Conservation (phyloP, 2,113 vertebrate genomes). For the Stigmatopora argus region DNA sequence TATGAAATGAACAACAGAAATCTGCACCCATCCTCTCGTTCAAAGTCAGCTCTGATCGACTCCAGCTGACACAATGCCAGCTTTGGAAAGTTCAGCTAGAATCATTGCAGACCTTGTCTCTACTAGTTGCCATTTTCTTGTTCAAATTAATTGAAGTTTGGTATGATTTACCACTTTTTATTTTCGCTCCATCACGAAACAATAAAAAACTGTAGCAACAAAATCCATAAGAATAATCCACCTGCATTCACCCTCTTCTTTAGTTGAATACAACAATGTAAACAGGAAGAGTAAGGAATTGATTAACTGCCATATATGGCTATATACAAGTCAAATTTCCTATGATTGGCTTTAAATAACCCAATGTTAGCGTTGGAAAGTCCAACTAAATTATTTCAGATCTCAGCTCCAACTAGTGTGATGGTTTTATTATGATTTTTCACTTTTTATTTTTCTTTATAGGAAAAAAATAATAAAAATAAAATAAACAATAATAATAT, state of each 20-base stretch:
- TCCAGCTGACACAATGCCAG: neutral
- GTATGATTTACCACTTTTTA: neutral
- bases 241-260: neutral
- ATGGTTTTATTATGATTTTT: too few species aligned
- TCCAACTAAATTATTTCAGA: too few species aligned
- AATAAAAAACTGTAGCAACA: neutral
- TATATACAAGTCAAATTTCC: too few species aligned
- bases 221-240: neutral
- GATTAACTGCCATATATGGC: too few species aligned
- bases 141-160: neutral
- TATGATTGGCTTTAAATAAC: too few species aligned
- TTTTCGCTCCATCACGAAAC: neutral
- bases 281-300: neutral
- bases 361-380: too few species aligned
- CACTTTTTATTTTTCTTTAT: too few species aligned
- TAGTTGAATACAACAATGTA: neutral
- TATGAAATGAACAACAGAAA: too few species aligned
- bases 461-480: too few species aligned
- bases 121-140: neutral
- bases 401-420: too few species aligned
- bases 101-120: neutral
- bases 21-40: neutral
- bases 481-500: too few species aligned
- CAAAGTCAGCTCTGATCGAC: too few species aligned
- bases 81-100: neutral